A percentile compares a stretch with the other conserved stretches of the same genome.
phyloP scores from a whole-genome alignment of 2,113 vertebrate species.

The Engraulis encrasicolus region DNA sequence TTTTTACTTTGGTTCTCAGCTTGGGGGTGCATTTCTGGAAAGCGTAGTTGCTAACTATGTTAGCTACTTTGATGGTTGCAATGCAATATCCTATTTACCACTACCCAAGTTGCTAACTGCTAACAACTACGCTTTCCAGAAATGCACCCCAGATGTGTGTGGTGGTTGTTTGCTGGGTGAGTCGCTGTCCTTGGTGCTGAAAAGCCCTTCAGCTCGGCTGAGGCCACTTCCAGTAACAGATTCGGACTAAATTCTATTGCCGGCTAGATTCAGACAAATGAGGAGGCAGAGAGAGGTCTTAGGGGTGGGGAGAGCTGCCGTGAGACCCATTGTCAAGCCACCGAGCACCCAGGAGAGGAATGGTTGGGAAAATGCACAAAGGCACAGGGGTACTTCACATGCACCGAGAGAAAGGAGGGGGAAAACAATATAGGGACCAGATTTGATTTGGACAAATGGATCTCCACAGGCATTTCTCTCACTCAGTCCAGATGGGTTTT shows the following conservation, averaged over 20 bases:
- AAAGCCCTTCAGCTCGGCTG: not conserved
- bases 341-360: not conserved
- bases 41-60: too few relatives aligned
- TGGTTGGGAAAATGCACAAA: not conserved
- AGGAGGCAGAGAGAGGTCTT: not conserved
- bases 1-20: not conserved
- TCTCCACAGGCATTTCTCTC: not conserved
- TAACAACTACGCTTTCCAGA: too few relatives aligned
- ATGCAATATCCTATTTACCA: too few relatives aligned
- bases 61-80: too few relatives aligned
- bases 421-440: not conserved
- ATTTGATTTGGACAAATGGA: conserved; percentile 6
- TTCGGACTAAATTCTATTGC: not conserved
- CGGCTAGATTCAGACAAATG: not conserved
- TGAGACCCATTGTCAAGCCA: not conserved
- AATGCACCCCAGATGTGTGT: too few relatives aligned
- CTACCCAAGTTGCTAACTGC: too few relatives aligned
- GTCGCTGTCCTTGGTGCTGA: conserved; percentile 9
- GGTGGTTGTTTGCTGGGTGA: not conserved
- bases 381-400: not conserved
- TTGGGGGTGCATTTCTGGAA: too few relatives aligned
- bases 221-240: not conserved
- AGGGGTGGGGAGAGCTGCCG: not conserved
- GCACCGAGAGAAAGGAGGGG: not conserved
- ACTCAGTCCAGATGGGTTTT: not conserved